Conservation (phyloP, 1,140 invertebrate species). For the Temnothorax curvispinosus region DNA sequence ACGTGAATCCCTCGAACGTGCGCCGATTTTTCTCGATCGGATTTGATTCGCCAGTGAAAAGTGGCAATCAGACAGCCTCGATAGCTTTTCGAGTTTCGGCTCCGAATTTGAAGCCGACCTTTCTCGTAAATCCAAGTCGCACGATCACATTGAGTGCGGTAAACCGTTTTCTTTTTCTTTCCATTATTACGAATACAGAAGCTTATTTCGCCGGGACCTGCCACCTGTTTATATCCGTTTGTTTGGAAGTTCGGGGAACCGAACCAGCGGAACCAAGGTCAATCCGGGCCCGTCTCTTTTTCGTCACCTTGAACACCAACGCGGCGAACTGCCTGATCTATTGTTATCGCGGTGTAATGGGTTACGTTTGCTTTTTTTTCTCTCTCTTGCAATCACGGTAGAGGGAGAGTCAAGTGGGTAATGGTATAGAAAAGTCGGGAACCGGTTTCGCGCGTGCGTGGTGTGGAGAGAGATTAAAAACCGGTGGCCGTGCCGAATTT, state of each 20-base stretch:
- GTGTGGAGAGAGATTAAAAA: neutral
- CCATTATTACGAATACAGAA: neutral
- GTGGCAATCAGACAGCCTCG: neutral
- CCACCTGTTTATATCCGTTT: too few relatives aligned
- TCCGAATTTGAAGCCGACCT: neutral
- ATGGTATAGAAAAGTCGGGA: neutral
- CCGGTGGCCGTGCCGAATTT: neutral
- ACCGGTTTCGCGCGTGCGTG: constrained; percentile 1
- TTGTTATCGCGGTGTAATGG: neutral
- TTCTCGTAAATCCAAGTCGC: neutral
- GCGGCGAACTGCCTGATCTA: neutral
- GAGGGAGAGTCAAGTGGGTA: neutral
- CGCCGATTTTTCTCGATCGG: neutral
- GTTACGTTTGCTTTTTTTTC: neutral
- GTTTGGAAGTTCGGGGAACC: too few relatives aligned
- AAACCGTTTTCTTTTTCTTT: neutral
- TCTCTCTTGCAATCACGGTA: neutral
- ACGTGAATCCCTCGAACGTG: neutral
- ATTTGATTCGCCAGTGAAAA: constrained; percentile 9
- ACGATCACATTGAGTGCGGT: neutral
- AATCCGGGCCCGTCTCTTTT: neutral
- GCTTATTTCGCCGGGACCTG: neutral
- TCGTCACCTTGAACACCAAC: neutral
- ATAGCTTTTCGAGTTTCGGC: too few relatives aligned
- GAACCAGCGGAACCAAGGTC: neutral